Conservation (phyloP, 2,797 vertebrate species). For the Mormyrus hasselquistii region DNA sequence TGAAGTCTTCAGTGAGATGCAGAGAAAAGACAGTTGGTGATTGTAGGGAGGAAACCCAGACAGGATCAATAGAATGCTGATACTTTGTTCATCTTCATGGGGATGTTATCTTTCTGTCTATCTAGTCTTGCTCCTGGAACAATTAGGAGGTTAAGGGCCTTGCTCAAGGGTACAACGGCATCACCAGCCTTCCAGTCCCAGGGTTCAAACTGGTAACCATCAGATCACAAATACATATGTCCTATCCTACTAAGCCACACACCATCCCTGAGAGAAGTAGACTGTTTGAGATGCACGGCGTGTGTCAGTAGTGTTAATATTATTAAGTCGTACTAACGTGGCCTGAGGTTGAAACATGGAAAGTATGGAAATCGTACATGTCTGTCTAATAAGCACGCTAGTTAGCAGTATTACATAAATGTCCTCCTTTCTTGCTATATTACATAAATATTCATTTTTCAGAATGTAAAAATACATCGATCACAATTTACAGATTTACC, state of each 20-base stretch:
- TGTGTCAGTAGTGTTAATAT: slow-evolving; percentile 29
- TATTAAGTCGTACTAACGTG: slow-evolving; percentile 26
- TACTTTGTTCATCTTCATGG: background rate
- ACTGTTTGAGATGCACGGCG: slow-evolving; percentile 24
- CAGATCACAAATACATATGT: background rate
- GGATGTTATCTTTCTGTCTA: background rate
- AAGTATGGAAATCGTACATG: background rate
- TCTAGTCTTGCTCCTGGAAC: background rate
- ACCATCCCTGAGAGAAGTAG: background rate
- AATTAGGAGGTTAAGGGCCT: background rate
- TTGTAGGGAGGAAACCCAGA: background rate
- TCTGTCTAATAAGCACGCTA: background rate
- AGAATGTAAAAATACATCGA: background rate
- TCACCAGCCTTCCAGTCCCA: background rate
- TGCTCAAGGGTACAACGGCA: background rate
- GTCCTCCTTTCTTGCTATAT: background rate
- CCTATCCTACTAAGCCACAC: background rate
- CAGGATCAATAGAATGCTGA: background rate
- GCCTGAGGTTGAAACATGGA: slow-evolving; percentile 11
- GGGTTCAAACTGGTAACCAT: background rate
- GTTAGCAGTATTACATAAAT: slow-evolving; percentile 9
- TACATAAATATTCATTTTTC: slow-evolving; percentile 1
- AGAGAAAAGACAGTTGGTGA: background rate
- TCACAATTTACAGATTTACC: background rate
- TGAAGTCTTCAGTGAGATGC: background rate